These are phyloP conservation scores for Cybosia mesomella DNA, from an alignment of 2,888 invertebrate species.

Conservation along the genomic window DNA sequence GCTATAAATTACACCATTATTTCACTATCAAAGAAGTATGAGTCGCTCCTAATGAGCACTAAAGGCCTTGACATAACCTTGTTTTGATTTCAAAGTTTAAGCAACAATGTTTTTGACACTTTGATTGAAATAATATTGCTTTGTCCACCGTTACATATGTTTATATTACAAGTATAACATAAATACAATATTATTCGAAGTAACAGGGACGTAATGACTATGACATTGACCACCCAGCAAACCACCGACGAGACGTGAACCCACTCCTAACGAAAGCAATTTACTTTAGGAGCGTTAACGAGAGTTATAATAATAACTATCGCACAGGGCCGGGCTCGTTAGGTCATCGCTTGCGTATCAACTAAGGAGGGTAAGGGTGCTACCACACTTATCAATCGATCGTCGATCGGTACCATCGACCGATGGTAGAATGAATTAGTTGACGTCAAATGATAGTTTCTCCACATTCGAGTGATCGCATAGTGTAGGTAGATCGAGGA, in stretches of 20 bases:
- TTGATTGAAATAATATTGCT: conserved; percentile 1
- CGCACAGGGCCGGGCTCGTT: not conserved
- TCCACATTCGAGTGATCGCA: too few relatives aligned
- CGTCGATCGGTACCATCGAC: too few relatives aligned
- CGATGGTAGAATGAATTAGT: too few relatives aligned
- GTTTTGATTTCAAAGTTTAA: not conserved
- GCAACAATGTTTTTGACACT: not conserved
- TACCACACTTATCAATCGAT: too few relatives aligned
- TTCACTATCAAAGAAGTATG: too few relatives aligned
- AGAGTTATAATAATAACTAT: not conserved
- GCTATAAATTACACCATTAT: not conserved
- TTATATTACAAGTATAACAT: not conserved
- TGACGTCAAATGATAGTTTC: too few relatives aligned
- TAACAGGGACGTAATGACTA: conserved; percentile 1
- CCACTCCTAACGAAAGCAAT: conserved; percentile 1
- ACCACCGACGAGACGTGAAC: not conserved
- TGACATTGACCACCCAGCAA: not conserved
- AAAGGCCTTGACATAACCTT: too few relatives aligned
- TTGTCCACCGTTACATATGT: not conserved
- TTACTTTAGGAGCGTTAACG: not conserved
- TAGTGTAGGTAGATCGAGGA: too few relatives aligned
- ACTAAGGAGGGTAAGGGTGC: too few relatives aligned
- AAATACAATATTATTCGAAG: not conserved
- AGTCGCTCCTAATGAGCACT: too few relatives aligned
- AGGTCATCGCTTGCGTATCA: not conserved